Evolutionary conservation across 1,140 invertebrate species (phyloP).

Genomic region (Drosophila tani): DNA sequence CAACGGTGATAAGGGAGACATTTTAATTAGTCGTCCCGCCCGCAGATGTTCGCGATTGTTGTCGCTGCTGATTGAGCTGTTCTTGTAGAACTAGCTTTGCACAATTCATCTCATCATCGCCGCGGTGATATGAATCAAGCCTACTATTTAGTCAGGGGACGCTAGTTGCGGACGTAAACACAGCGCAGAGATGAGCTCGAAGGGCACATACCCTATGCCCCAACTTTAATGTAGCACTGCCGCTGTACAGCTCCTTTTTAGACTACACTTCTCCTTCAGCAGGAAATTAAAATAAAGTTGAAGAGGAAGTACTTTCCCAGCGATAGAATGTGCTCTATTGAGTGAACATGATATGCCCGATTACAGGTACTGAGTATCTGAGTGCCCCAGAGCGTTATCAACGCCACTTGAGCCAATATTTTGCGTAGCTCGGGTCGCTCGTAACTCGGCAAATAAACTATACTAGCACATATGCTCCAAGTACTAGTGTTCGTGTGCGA

Average conservation of each 20-base stretch:
- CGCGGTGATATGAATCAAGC: conserved; percentile 45
- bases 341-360: conserved; percentile 8
- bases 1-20: conserved; percentile 34
- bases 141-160: conserved; percentile 46
- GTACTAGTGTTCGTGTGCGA: conserved; percentile 8
- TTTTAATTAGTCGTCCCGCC: conserved; percentile 43
- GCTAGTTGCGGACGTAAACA: neutral
- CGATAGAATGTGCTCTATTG: neutral
- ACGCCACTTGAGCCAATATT: conserved; percentile 55
- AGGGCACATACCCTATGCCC: neutral
- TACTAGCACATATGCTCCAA: neutral
- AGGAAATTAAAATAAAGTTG: neutral
- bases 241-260: neutral
- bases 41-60: conserved; percentile 46
- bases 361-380: conserved; percentile 12
- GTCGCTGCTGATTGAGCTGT: conserved; percentile 56
- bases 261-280: too few relatives aligned
- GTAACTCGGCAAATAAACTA: conserved; percentile 21
- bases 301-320: neutral
- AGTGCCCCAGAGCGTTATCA: conserved; percentile 45
- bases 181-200: neutral
- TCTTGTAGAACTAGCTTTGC: conserved; percentile 38
- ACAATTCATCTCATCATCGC: conserved; percentile 35
- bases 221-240: neutral
- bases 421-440: conserved; percentile 22